Evolutionary conservation across 2,888 invertebrate species (phyloP), one percentile per base, ranked within the genome.

Genomic region (Eurytoma californica): DNA sequence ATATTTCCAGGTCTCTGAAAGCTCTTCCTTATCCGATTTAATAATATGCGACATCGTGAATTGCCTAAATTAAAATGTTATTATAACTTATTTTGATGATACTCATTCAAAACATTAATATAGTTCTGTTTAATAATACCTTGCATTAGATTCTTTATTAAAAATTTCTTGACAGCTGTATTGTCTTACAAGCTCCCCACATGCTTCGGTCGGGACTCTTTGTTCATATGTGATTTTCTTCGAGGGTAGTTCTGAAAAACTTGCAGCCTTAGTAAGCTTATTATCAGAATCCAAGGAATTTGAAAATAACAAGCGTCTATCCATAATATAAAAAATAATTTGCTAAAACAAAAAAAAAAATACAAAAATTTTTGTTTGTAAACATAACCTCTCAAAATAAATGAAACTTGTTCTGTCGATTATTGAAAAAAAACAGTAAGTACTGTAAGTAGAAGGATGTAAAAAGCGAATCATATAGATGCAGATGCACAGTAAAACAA

Each of bases 101-200:
- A 16, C 7, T 39, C 7, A 39, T 4, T 70, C 47, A 70, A 0
- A 51, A 60, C 16, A 49, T 24, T 18, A 47, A 55, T 7, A 55
- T 28, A 65, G 7, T 7, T 55, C 7, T 1, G 60, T 51, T 51
- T 47, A 16, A 30, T 24, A 61, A 79, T 81, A 88, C 88, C 85
- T 86, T 49, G 82, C 73, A 20, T 84, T 84, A 3, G 82, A 80
- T 24, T 65, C 53, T 72, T 82, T 76, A 80, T 86, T 82, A 20
- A 85, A 84, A 76, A 86, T 85, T 72, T 87, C 84, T 77, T 88
- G 87, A 57, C 83, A 88, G 74, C 86, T 88, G 73, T 85, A 86
- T 66, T 86, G 86, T 61, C 83, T 84, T 18, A 86, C 55, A 47
- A 88, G 83, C 72, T 82, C 83, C 30, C 82, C 83, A 51, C 77